Base-by-base conservation (phyloP, 2,113 vertebrate species). In the Ammodytes marinus region DNA sequence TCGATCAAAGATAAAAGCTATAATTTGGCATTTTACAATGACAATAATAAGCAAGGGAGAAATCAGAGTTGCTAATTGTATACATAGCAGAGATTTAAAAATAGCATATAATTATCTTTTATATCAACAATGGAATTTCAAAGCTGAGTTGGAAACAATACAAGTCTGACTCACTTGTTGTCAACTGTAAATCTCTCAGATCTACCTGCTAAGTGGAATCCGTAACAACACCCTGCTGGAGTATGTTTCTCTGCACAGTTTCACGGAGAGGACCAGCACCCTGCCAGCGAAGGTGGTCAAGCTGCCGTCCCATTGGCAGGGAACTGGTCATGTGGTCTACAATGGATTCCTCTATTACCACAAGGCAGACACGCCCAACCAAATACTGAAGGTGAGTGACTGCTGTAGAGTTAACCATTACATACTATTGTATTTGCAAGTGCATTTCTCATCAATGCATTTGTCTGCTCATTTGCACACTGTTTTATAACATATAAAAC, bases 261-360 rank as follows among this genome's bases (percentile, higher is more conserved):
- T 99, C 79, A 93, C 90, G 8, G 96, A 96, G 52, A 93, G 83
- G 6, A 94, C 81, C 55, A 83, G 78, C 2, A 91, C 89, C 6
- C 88, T 91, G 52, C 89, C 80, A 9, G 88, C 91, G 1, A 94
- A 81, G 68, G 94, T 91, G 60, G 39, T 97, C 19, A 76, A 68
- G 35, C 91, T 99, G 55, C 95, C 97, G 4, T 90, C 93, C 68
- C 75, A 91, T 64, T 99, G 98, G 98, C 95, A 97, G 83, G 98
- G 98, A 53, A 97, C 97, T 0, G 98, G 97, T 15, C 97, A 98
- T 0, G 79, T 95, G 9, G 88, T 98, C 72, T 95, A 96, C 68
- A 89, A 95, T 17, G 96, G 96, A 19, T 98, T 96, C 90, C 86
- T 99, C 4, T 99, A 97, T 93, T 98, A 96, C 91, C 98, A 99